Percentiles rank a stretch among this genome's conserved stretches.
phyloP scores from a whole-genome alignment of 2,888 invertebrate genomes.

The Troides aeacus region DNA sequence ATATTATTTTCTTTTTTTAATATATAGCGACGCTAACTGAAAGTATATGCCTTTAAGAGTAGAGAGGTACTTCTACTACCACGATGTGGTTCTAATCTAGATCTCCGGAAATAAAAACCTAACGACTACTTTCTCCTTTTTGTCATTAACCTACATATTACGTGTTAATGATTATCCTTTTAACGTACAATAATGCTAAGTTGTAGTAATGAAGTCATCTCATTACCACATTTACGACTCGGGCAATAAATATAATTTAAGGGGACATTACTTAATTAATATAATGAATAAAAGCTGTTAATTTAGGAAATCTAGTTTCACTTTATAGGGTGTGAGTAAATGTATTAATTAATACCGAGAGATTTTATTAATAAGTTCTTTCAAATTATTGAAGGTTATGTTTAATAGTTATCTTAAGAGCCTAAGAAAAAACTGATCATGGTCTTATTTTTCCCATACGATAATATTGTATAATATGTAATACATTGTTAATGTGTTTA shows the following conservation, averaged over 20 bases:
- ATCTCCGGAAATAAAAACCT: neutral
- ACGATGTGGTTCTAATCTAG: no score
- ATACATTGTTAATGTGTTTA: no score
- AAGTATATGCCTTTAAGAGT: no score
- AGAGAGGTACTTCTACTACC: no score
- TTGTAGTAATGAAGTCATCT: conserved; percentile 22
- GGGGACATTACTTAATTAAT: conserved; percentile 22
- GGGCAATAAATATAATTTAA: conserved; percentile 21
- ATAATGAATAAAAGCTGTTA: conserved; percentile 25
- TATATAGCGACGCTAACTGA: no score
- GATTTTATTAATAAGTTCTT: no score
- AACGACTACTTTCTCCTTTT: neutral
- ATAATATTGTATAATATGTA: no score
- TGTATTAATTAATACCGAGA: neutral
- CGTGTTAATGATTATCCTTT: conserved; percentile 11
- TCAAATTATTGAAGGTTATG: no score
- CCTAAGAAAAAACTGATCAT: no score
- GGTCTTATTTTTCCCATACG: no score
- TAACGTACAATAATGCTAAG: conserved; percentile 22
- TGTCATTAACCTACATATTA: conserved; percentile 21
- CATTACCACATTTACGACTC: conserved; percentile 25
- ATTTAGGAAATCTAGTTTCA: conserved; percentile 12
- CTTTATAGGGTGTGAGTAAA: conserved; percentile 2
- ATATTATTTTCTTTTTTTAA: no score
- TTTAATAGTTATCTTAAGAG: no score